Base-by-base conservation (phyloP, 2,113 vertebrate genomes). In the Alligator sinensis region DNA sequence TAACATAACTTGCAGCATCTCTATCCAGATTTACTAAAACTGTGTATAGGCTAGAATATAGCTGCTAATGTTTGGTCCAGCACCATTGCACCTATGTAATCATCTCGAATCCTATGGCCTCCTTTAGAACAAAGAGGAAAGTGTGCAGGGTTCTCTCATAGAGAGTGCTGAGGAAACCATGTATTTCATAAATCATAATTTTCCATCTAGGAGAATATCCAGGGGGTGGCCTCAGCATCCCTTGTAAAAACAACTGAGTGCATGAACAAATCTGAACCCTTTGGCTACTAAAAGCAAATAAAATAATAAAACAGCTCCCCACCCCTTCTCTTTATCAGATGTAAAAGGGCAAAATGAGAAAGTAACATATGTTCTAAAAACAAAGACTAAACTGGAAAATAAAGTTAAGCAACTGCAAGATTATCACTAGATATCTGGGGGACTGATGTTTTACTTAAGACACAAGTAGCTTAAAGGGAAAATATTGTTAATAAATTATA, bases 201-300 rank as follows among this genome's bases (percentile, higher is more conserved):
- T n/a, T 68, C 76, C 4, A 79, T 0, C 16, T 38, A 85, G 9
- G 59, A 38, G 19, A 87, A 4, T 68, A 19, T 54, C 63, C 72
- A 90, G 62, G 1, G 5, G 22, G 54, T 77, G 91, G 30, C 58
- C 82, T 16, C 5, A n/a, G 38, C 87, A 85, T 79, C 80, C 82
- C 86, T 93, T 86, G 24, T 64, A 95, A 47, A 93, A 96, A 92
- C 58, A 77, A 34, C 27, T 34, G 66, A 78, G 27, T 61, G 75
- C 10, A 89, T 63, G 76, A 27, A 72, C 12, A 85, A 38, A 88
- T 7, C 30, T 9, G 68, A 93, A 54, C 87, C 38, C 93, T 28
- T 30, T 89, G 82, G 19, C 38, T 90, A 30, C 66, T 91, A 61
- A 75, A 91, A 86, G 86, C 47, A 47, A 47, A 47, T 47, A 47